Evolutionary conservation across 2,797 vertebrate genomes (phyloP), one percentile per base, ranked within the genome.

Genomic region (Etheostoma perlongum): DNA sequence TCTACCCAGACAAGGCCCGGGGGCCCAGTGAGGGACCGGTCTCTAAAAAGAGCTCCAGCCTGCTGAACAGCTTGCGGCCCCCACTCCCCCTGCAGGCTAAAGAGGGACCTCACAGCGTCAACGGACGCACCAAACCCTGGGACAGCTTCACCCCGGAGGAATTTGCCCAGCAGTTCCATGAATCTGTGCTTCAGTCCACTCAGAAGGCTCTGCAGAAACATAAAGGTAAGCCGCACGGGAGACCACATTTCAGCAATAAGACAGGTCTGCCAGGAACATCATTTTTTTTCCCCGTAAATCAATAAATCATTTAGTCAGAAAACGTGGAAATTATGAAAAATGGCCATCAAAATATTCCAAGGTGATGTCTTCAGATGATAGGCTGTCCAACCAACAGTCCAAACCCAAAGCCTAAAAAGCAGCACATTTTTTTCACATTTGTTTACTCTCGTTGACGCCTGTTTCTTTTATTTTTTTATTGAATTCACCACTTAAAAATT

Each of bases 201-300:
- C 98, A 99, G 94, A 99, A 98, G 88, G 97, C 98, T 4, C 87
- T 99, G 91, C 98, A 99, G 95, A 99, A 98, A 93, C 97, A 98
- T 90, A 99, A 98, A 98, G 97, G 98, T 98, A 89, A 67, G 64
- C 1, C 1, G 2, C 49, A 67, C 33, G 47, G 40, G 48, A 1
- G 2, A 4, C 1, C 1, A 40, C 36, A 40, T 40, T 11, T 40
- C 36, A 40, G 10, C 10, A 40, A 40, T 12, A 40, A 40, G 36
- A 2, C 36, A 40, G 36, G 36, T 12, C 36, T 40, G 36, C 3
- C 36, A 40, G 10, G 36, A 40, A 40, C 36, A 40, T 40, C 3
- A 12, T 12, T 40, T 40, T 6, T 33, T 33, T 23, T 42, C 36
- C 19, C 30, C 48, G 3, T 5, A 8, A 23, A 47, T 23, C 1